Evolutionary conservation across 2,797 vertebrate genomes (phyloP).

Genomic region (Phataginus tetradactyla): DNA sequence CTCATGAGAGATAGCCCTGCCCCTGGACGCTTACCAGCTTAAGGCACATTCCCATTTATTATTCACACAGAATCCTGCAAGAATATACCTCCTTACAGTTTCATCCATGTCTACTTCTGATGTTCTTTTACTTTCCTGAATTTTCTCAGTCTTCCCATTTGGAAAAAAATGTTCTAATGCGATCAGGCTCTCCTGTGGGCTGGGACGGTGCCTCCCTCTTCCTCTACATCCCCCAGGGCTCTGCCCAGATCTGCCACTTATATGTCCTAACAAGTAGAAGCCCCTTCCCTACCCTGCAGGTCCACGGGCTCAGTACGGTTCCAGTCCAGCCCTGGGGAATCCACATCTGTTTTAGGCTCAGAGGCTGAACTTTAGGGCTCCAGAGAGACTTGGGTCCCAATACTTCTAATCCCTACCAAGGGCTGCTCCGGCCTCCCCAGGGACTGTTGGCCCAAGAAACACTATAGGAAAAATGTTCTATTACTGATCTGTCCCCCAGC

Average conservation of each 20-base stretch:
- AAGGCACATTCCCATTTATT: background rate
- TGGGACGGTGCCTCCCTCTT: background rate
- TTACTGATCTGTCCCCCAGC: background rate
- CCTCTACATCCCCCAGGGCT: too few species aligned
- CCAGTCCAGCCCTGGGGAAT: background rate
- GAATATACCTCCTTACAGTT: background rate
- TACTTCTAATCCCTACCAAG: background rate
- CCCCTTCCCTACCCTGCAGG: background rate
- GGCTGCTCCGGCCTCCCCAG: background rate
- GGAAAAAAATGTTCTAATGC: background rate
- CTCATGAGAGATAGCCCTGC: background rate
- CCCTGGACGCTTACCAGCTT: background rate
- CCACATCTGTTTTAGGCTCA: background rate
- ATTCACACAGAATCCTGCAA: background rate
- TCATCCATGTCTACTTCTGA: background rate
- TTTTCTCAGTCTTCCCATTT: background rate
- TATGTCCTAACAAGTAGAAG: background rate
- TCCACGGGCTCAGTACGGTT: background rate
- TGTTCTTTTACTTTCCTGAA: background rate
- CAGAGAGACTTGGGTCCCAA: background rate
- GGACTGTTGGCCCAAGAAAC: background rate
- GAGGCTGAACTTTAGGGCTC: background rate
- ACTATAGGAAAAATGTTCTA: background rate
- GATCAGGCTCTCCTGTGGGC: background rate
- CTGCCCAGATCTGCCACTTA: background rate